These are phyloP conservation scores for Lypha dubia DNA, from an alignment of 2,888 invertebrate genomes.

Conservation along the genomic window DNA sequence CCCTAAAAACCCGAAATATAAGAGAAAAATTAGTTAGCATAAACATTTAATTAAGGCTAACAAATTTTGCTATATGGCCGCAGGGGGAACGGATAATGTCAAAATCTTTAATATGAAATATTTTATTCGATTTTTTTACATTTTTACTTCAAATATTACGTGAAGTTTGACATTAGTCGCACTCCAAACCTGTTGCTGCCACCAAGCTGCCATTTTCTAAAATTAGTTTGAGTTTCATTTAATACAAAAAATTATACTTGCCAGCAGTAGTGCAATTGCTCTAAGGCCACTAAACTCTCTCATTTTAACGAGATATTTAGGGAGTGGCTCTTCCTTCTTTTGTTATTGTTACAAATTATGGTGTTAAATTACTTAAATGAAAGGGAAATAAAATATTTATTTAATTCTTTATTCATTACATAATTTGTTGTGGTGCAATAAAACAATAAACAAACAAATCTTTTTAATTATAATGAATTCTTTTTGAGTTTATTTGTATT, in stretches of 20 bases:
- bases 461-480: constrained; percentile 42
- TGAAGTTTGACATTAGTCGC: too few relatives aligned
- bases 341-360: not conserved
- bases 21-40: not conserved
- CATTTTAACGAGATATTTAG: constrained; percentile 62
- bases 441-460: not conserved
- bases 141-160: too few relatives aligned
- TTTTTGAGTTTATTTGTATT: constrained; percentile 19
- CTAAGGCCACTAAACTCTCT: constrained; percentile 55
- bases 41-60: too few relatives aligned
- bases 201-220: too few relatives aligned
- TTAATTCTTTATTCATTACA: constrained; percentile 31
- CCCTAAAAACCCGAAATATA: constrained; percentile 51
- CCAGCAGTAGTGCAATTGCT: constrained; percentile 71
- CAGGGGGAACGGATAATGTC: too few relatives aligned
- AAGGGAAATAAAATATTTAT: constrained; percentile 18
- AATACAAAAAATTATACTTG: constrained; percentile 50
- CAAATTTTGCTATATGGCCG: too few relatives aligned
- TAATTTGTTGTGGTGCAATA: constrained; percentile 6
- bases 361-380: constrained; percentile 4
- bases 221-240: too few relatives aligned
- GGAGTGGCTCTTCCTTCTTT: constrained; percentile 13
- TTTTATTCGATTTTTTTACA: too few relatives aligned
- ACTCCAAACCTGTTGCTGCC: too few relatives aligned
- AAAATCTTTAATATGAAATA: too few relatives aligned